Evolutionary conservation across 1,140 invertebrate genomes (phyloP), one percentile per base, ranked within the genome.

Genomic region (Campoletis sonorensis): DNA sequence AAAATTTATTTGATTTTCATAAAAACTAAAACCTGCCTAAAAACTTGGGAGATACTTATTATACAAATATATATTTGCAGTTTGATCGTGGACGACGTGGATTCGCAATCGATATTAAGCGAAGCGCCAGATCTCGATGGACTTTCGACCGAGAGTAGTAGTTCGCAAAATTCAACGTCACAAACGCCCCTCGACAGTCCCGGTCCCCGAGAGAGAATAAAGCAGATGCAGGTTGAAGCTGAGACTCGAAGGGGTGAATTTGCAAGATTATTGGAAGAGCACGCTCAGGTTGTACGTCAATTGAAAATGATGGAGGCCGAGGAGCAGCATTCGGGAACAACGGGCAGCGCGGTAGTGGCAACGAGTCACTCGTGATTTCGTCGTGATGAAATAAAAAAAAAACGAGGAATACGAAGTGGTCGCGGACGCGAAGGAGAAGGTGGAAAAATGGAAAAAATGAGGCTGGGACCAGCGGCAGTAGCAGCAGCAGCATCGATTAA

Each of bases 181-280:
- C 86, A 88, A 67, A 88, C 88, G 10, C 87, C 87, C 18, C 49
- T 88, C 72, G 88, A 88, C 77, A 89, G 87, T 73, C 88, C 86
- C 0, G 86, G 87, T 0, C 85, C 87, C 11, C 79, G 87, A 16
- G 88, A 88, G 82, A 88, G 87, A 58, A 89, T 89, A 33, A 89
- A 89, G 70, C 88, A 88, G 68, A 89, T 87, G 49, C 87, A 93
- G 87, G 91, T 91, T 33, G 91, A 92, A 68, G 92, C 92, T 21
- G 90, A 92, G 78, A 91, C 91, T 13, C 87, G 92, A 30, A 89
- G 92, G 73, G 89, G 87, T 40, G 92, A 93, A 80, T 93, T 93
- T 81, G 92, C 92, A 23, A 86, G 91, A 73, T 84, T 93, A 7
- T 85, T 93, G 18, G 92, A 93, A 77, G 92, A 93, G 81, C 92